A percentile compares a stretch with the other conserved stretches of the same genome.
phyloP scores from a whole-genome alignment of 1,140 invertebrate genomes.

The Zaprionus capensis region DNA sequence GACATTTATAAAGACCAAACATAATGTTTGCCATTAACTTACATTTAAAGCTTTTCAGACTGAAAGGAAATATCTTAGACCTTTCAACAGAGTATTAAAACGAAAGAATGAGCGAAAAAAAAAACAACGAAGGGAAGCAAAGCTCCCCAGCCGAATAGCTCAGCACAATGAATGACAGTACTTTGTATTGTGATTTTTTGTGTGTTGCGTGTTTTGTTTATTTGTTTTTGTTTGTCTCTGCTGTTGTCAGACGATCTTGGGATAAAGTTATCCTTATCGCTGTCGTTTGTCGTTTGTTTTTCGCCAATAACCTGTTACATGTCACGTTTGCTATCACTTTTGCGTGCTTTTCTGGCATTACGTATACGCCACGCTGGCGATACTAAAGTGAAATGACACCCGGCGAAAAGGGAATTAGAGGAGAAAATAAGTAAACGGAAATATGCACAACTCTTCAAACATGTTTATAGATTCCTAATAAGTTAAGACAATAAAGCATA shows the following conservation, averaged over 20 bases:
- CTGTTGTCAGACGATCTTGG: constrained; percentile 69
- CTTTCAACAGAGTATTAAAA: constrained; percentile 3
- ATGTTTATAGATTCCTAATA: constrained; percentile 1
- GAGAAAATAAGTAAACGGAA: constrained; percentile 5
- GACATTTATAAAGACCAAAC: background rate
- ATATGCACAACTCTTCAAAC: background rate
- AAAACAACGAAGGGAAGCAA: constrained; percentile 4
- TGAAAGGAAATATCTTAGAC: background rate
- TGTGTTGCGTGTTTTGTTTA: constrained; percentile 58
- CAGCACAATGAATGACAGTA: constrained; percentile 76
- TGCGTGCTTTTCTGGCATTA: constrained; percentile 39
- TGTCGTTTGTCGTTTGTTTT: constrained; percentile 44
- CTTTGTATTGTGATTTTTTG: constrained; percentile 67
- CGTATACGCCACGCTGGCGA: constrained; percentile 43
- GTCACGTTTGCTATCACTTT: constrained; percentile 44
- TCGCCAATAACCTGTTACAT: constrained; percentile 74
- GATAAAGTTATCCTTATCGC: constrained; percentile 73
- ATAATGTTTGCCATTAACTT: background rate
- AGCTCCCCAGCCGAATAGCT: constrained; percentile 57
- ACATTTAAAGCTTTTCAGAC: background rate
- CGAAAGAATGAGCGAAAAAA: background rate
- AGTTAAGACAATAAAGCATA: constrained; percentile 1
- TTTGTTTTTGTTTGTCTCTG: constrained; percentile 61
- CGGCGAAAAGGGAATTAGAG: constrained; percentile 7
- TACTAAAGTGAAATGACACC: background rate